Percentiles rank a stretch among this genome's conserved stretches.
Evolutionary conservation across 2,113 vertebrate species (phyloP).

Genomic region (Microtus oregoni): DNA sequence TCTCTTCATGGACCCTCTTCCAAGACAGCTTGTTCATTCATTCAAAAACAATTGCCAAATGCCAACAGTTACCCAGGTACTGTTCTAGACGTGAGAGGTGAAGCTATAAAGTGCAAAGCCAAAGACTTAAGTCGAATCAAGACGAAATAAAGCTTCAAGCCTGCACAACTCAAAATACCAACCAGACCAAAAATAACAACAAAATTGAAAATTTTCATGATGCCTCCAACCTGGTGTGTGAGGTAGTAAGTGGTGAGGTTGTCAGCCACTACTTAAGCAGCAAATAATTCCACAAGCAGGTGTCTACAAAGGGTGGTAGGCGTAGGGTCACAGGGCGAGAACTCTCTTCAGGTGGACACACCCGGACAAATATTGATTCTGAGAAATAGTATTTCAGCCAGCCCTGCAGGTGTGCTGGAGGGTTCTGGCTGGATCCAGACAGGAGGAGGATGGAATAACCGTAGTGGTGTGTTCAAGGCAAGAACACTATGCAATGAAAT

Average conservation of each 20-base stretch:
- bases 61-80: neutral
- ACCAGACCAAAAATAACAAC: neutral
- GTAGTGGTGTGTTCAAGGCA: neutral
- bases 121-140: neutral
- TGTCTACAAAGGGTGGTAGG: neutral
- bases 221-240: neutral
- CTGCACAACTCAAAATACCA: neutral
- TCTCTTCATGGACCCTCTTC: conserved; percentile 13
- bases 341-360: neutral
- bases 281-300: neutral
- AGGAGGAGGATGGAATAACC: neutral
- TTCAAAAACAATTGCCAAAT: conserved; percentile 55
- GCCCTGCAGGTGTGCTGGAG: neutral
- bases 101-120: neutral
- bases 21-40: conserved; percentile 39
- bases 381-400: neutral
- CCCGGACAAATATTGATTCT: neutral
- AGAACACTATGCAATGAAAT: neutral
- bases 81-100: neutral
- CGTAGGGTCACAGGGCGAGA: neutral
- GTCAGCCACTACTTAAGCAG: neutral
- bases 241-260: neutral
- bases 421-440: neutral
- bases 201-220: neutral
- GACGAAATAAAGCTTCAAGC: neutral